Evolutionary conservation across 2,888 invertebrate genomes (phyloP), one percentile per base, ranked within the genome.

Genomic region (Oxycera nigricornis): DNA sequence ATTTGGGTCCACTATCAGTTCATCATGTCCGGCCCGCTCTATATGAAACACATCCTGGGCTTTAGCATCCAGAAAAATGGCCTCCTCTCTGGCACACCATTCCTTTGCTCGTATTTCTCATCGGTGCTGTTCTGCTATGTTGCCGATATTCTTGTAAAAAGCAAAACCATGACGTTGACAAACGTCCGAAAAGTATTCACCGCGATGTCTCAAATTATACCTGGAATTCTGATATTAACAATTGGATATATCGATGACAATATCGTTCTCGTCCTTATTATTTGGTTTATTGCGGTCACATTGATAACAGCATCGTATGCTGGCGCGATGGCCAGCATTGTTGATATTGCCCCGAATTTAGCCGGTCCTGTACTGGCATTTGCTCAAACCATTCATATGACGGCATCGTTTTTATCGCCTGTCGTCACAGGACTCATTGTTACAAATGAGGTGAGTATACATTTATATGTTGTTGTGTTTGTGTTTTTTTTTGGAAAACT

Each of bases 321-420:
- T 2, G 91, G 91, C 41, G 91, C 91, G 2, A 92, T 92, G 90
- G 91, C 92, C 0, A 92, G 90, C 80, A 90, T 92, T 77, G 91
- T 93, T 17, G 92, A 93, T 82, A 90, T 93, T 75, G 91, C 92
- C 0, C 92, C 92, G n/a, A 92, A 92, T 84, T 90, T 91, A 79
- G 92, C 92, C 70, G 92, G 89, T 70, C 91, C 91, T 35, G 90
- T 91, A 59, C 83, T 92, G 77, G 91, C 91, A 14, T 92, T 91
- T 82, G 91, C 91, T 78, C 91, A 92, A 85, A 91, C 91, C n/a
- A 91, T 92, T 79, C 91, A 91, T 82, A 92, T 92, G 91, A 88
- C 90, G 11, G 91, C 91, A 30, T 91, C 91, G 79, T 92, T 91
- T 81, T 80, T 91, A 41, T 91, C 91, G 67, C 91, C 91, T 0